A percentile compares a stretch with the other conserved stretches of the same genome.
phyloP scores from a whole-genome alignment of 2,113 vertebrate species.

The Cephalophus harveyi region DNA sequence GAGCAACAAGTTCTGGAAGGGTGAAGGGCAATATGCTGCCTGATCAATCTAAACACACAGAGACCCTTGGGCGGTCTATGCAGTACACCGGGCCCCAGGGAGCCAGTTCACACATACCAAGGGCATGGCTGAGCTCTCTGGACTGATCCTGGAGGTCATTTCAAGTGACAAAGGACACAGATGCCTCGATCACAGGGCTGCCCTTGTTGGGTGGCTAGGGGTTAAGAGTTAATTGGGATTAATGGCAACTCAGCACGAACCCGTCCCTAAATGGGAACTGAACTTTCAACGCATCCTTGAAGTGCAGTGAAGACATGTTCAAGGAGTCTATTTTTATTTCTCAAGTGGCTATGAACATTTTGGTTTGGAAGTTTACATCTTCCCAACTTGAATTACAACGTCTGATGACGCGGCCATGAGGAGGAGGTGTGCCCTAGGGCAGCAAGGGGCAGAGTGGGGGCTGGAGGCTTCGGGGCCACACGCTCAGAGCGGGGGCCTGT shows the following conservation, averaged over 20 bases:
- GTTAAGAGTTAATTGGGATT: conserved; percentile 48
- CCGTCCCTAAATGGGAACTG: not conserved
- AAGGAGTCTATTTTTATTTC: conserved; percentile 62
- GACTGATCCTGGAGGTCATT: not conserved
- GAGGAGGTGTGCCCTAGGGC: not conserved
- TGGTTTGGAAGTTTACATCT: conserved; percentile 9
- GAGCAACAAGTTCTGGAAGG: not conserved
- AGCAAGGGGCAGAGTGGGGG: rapidly evolving
- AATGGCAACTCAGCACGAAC: not conserved
- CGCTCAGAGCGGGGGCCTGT: rapidly evolving
- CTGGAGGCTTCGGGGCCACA: rapidly evolving
- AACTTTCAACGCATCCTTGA: conserved; percentile 31
- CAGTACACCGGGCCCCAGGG: rapidly evolving
- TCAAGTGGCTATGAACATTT: conserved; percentile 23
- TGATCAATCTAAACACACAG: not conserved
- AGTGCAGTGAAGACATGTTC: not conserved
- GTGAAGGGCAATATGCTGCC: not conserved
- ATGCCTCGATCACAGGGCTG: not conserved
- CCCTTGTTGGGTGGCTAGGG: not conserved
- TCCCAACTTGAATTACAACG: not conserved
- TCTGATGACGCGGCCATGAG: not conserved
- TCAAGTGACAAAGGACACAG: not conserved
- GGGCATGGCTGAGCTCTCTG: not conserved
- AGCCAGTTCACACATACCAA: not conserved
- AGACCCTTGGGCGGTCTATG: not conserved